Conservation (phyloP, 2,113 vertebrate genomes). For the Anthoscopus minutus region DNA sequence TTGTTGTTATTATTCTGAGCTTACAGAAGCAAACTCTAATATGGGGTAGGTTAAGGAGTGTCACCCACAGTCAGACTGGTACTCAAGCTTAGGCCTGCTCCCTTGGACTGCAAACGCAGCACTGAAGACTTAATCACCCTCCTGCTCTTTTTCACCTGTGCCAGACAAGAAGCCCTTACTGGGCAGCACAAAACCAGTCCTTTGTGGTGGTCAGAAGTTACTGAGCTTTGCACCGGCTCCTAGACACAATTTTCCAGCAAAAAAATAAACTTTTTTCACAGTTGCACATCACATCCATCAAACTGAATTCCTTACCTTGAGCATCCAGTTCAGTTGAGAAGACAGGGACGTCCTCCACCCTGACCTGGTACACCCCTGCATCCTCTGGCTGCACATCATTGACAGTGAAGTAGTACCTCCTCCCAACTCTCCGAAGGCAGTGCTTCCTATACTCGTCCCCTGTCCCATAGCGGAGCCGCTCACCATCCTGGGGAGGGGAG, state of each 20-base stretch:
- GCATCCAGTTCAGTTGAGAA: slow-evolving; percentile 76
- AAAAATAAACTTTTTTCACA: background rate
- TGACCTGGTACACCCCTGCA: slow-evolving; percentile 85
- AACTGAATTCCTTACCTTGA: slow-evolving; percentile 60
- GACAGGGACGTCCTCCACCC: slow-evolving; percentile 78
- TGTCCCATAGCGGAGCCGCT: slow-evolving; percentile 61
- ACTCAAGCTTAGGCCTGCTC: background rate
- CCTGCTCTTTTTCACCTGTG: background rate
- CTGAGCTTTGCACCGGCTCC: background rate
- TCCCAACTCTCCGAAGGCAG: slow-evolving; percentile 57
- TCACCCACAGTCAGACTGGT: background rate
- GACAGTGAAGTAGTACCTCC: slow-evolving; percentile 78
- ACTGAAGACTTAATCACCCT: background rate
- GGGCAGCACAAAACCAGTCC: background rate
- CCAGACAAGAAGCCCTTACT: background rate
- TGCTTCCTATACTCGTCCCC: slow-evolving; percentile 62
- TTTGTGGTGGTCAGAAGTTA: background rate
- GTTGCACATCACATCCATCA: background rate
- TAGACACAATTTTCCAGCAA: background rate
- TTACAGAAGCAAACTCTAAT: background rate
- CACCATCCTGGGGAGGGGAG: slow-evolving; percentile 65
- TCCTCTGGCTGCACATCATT: slow-evolving; percentile 78
- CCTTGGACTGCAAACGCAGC: background rate
- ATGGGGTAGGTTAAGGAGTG: background rate
- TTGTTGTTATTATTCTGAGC: background rate